Evolutionary conservation across 2,797 vertebrate species (phyloP), one percentile per base, ranked within the genome.

Genomic region (Gambelia wislizenii): DNA sequence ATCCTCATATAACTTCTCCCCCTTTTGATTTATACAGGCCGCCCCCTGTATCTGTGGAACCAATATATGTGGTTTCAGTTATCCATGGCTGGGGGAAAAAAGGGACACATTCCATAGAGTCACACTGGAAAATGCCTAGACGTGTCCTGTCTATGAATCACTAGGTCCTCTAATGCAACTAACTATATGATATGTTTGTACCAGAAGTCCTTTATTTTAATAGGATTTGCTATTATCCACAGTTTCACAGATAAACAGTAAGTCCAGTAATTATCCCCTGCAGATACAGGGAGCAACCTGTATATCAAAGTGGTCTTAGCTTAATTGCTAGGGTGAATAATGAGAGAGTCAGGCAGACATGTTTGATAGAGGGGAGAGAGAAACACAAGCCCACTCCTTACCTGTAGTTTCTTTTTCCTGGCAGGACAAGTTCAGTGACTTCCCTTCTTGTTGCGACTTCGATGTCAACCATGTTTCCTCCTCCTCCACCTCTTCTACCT

Each of bases 401-500:
- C 85, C 85, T 52, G 47, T 30, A 33, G 61, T 79, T 79, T 80
- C 76, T 27, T 3, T 64, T 54, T 78, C 44, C 36, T 69, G 76
- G 85, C 10, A 8, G 42, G 61, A 3, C 14, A 47, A 54, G n/a
- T 36, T 42, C n/a, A 87, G 39, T 0, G 1, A n/a, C 25, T 54
- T 52, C 25, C n/a, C 64, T 79, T 69, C 76, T 22, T 54, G 42
- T 33, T 87, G 61, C 2, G 2, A 6, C 6, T 70, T 79, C 36
- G 12, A n/a, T 10, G 76, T 12, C 61, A 69, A 47, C 76, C 76
- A 79, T 2, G 5, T 2, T 13, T 44, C 42, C 27, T 67, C 27
- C 59, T 61, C 27, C 2, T 86, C 85, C 59, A 79, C 85, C 25
- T 79, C 87, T 64, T 88, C 87, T 6, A 88, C 54, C 56, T 88